Evolutionary conservation across 2,888 invertebrate genomes (phyloP).

Genomic region (Netelia virgata): DNA sequence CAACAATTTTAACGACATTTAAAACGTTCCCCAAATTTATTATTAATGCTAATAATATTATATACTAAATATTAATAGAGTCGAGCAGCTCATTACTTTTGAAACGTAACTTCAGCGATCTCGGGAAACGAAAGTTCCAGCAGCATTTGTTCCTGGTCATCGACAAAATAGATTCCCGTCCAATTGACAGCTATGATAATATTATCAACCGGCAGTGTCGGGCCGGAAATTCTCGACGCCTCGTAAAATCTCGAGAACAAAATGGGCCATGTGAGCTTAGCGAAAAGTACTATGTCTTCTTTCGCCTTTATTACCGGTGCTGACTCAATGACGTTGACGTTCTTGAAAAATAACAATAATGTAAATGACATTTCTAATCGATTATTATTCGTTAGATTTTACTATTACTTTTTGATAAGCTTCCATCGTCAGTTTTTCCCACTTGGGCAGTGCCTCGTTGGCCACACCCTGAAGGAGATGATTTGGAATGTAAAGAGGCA

Average conservation of each 20-base stretch:
- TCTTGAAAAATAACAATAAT: constrained; percentile 80
- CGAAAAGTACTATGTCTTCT: constrained; percentile 96
- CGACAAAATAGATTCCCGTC: constrained; percentile 96
- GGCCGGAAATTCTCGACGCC: constrained; percentile 91
- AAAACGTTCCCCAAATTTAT: not conserved
- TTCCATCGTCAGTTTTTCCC: constrained; percentile 90
- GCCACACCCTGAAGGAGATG: constrained; percentile 87
- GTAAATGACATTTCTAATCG: not conserved
- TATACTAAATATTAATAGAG: no score
- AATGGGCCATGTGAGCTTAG: constrained; percentile 97
- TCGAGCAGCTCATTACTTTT: constrained; percentile 79
- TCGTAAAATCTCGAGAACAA: constrained; percentile 98
- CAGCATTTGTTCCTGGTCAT: constrained; percentile 96
- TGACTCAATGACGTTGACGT: constrained; percentile 90
- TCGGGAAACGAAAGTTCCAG: constrained; percentile 95
- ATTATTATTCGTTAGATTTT: constrained; percentile 26
- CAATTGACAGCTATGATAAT: constrained; percentile 96
- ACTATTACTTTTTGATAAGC: constrained; percentile 87
- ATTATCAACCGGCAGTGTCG: constrained; percentile 89
- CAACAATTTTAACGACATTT: constrained; percentile 13
- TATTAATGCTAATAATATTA: not conserved
- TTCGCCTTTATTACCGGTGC: constrained; percentile 90
- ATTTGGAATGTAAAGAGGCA: constrained; percentile 93
- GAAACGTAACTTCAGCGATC: constrained; percentile 91
- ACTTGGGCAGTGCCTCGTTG: constrained; percentile 88